Evolutionary conservation across 2,797 vertebrate species (phyloP), one percentile per base, ranked within the genome.

Genomic region (Characodon lateralis): DNA sequence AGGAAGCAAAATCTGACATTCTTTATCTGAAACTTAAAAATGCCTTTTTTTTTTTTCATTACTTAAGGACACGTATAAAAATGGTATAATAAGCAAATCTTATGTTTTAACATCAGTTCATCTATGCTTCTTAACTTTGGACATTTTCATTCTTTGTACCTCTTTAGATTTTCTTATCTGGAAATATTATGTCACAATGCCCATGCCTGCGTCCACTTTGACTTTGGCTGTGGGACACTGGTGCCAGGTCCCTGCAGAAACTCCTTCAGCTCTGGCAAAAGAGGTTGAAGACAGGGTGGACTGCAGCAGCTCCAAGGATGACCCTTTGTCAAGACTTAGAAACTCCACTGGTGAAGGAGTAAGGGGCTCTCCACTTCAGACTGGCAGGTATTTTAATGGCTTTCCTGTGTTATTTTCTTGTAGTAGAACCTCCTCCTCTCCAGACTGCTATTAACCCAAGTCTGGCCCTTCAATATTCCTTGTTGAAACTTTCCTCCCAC

Each of bases 151-250:
- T n/a, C n/a, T 78, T 69, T 10, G 24, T 69, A 50, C 61, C 48
- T 80, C 86, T 75, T 50, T 91, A 99, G 98, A 89, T 83, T 77
- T 89, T 53, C 93, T 89, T 80, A 94, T 92, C 71, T 99, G 98
- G 98, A 94, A 96, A 91, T 99, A 98, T 93, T 97, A 97, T 35
- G 97, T 99, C 78, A 97, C 97, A 31, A 99, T 99, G 98, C 97
- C 97, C 26, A 98, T 99, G 98, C 98, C 98, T 10, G 98, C 98
- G 73, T 98, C 98, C 71, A 99, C 98, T 66, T 98, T 99, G 88
- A 96, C 98, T 65, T 94, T 99, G 91, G 98, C 97, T 63, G 96
- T 98, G 83, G 98, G 98, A 48, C 94, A 94, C 89, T 99, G 98
- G 98, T 84, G 80, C 82, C 95, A 96, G 92, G 93, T 96, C 90